Evolutionary conservation across 2,797 vertebrate genomes (phyloP).

Genomic region (Tenualosa ilisha): DNA sequence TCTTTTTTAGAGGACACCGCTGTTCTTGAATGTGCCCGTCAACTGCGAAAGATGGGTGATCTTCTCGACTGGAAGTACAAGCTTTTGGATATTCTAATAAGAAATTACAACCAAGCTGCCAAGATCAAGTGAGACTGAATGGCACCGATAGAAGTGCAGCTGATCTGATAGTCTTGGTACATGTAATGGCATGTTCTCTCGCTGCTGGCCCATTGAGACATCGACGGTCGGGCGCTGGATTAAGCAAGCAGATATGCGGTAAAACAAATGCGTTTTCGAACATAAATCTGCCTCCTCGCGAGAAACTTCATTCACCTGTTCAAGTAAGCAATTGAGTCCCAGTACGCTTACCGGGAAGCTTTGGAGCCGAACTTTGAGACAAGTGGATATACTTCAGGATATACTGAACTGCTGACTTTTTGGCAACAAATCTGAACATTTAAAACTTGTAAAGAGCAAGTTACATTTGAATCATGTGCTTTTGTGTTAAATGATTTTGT

Average conservation of each 20-base stretch:
- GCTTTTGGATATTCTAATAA: slow-evolving; percentile 66
- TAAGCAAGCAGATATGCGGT: background rate
- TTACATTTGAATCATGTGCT: background rate
- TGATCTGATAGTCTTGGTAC: background rate
- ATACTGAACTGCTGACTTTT: background rate
- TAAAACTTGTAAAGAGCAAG: background rate
- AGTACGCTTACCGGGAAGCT: background rate
- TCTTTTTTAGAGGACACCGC: slow-evolving; percentile 51
- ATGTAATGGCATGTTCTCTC: background rate
- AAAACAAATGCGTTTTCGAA: background rate
- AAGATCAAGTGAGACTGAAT: slow-evolving; percentile 52
- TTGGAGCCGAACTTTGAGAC: background rate
- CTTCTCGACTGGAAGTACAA: slow-evolving; percentile 67
- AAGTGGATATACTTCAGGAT: background rate
- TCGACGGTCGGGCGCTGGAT: background rate
- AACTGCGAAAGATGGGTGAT: slow-evolving; percentile 70
- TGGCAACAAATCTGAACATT: background rate
- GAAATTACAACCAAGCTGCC: slow-evolving; percentile 54
- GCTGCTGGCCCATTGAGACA: background rate
- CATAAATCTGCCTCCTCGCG: background rate
- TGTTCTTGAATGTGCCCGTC: slow-evolving; percentile 52
- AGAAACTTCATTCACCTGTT: background rate
- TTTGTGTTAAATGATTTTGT: background rate
- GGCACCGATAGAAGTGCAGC: background rate
- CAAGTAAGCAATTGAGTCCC: background rate